Evolutionary conservation across 2,113 vertebrate species (phyloP), one percentile per base, ranked within the genome.

Genomic region (Ophiodon elongatus): DNA sequence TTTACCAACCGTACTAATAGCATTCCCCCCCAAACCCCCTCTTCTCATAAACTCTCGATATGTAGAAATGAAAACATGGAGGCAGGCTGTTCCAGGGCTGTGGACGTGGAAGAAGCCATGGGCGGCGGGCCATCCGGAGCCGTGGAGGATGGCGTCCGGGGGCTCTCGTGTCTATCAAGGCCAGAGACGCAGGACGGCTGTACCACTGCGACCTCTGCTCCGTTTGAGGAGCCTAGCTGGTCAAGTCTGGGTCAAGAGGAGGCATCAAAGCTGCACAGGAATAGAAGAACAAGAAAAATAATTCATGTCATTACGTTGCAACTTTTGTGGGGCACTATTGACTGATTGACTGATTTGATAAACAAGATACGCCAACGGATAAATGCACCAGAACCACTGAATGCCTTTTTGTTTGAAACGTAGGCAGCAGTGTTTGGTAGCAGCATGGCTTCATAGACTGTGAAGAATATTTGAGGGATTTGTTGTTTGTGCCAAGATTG

Each of bases 231-330:
- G 88, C 64, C 54, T 41, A 62, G 79, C 62, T 76, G 71, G 68
- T 69, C 33, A 15, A 70, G 82, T 63, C 65, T 83, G 67, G 91
- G 93, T 96, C 95, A 96, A 92, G 95, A 96, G 31, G 95, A 95
- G 70, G 93, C 93, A 47, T 96, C 95, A 62, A 96, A 95, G 85
- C 95, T 96, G 89, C 13, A 63, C 8, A 39, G 52, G 13, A 73
- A 70, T 43, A 76, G 19, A 76, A 77, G 21, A 74, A 79, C 27
- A 52, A 59, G 23, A 31, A 43, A 0, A 73, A 57, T 1, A 66
- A 9, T 33, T 54, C 0, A 11, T 0, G 25, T 54, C 14, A 25
- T 71, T 45, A 21, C 10, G 5, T 27, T 17, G 13, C 37, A 56
- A 52, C 2, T 0, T 33, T 33, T 52, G 23, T 41, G 62, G 29